Conservation (phyloP, 2,113 vertebrate genomes). For the Campylomormyrus numenius region DNA sequence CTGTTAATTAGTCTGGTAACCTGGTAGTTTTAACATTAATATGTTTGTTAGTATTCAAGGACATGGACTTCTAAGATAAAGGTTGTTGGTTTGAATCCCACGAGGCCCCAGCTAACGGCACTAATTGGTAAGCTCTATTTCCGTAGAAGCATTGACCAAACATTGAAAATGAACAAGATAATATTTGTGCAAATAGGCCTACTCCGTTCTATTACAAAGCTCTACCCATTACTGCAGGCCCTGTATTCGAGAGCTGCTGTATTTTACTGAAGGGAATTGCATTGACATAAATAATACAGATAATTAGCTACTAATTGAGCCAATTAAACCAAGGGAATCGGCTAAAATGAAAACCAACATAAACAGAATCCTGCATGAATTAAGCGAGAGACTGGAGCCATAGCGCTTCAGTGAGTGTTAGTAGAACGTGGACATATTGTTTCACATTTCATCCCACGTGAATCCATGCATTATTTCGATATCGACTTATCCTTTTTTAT, state of each 20-base stretch:
- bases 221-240: background rate
- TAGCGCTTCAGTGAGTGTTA: background rate
- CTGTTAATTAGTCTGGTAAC: background rate
- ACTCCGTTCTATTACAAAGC: background rate
- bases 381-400: background rate
- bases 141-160: background rate
- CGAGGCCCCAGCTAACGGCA: background rate
- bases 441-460: background rate
- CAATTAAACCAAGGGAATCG: conserved; percentile 8
- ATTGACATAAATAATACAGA: conserved; percentile 6
- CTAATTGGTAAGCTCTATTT: background rate
- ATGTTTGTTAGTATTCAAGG: background rate
- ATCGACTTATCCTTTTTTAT: background rate
- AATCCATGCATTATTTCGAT: background rate
- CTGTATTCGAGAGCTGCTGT: background rate
- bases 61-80: background rate
- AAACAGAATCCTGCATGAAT: background rate
- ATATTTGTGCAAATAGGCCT: background rate
- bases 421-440: background rate
- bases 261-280: background rate
- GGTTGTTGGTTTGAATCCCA: background rate
- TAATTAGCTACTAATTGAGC: conserved; percentile 10
- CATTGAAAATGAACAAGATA: background rate
- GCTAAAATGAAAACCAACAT: conserved; percentile 3
- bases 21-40: background rate